These are phyloP conservation scores for Ectropis grisescens DNA, from an alignment of 1,140 invertebrate genomes.

Conservation along the genomic window DNA sequence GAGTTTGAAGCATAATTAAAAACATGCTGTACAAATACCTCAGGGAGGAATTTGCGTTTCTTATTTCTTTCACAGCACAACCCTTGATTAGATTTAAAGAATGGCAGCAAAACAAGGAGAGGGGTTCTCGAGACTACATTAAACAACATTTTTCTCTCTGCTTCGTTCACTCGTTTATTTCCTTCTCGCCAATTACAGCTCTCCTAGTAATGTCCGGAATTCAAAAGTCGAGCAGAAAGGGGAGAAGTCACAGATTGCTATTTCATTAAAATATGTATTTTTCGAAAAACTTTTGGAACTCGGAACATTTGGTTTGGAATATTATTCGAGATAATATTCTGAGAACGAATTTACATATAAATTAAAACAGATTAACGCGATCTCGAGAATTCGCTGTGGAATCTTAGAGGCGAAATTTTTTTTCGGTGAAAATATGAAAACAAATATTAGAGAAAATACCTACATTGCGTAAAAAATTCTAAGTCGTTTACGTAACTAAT, in stretches of 20 bases:
- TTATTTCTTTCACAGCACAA: slow-evolving; percentile 11
- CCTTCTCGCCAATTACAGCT: slow-evolving; percentile 19
- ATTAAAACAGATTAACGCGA: slow-evolving; percentile 20
- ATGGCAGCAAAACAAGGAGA: slow-evolving; percentile 21
- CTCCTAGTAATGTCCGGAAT: slow-evolving; percentile 22
- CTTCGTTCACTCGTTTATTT: slow-evolving; percentile 18
- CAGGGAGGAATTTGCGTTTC: too few species aligned
- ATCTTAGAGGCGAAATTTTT: slow-evolving; percentile 7
- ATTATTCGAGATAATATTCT: slow-evolving; percentile 16
- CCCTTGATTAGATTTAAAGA: slow-evolving; percentile 32
- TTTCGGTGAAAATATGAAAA: slow-evolving; percentile 6
- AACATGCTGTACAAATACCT: too few species aligned
- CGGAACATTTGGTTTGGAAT: slow-evolving; percentile 13
- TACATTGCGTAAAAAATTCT: too few species aligned
- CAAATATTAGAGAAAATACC: too few species aligned
- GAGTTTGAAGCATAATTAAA: too few species aligned
- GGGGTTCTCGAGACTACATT: slow-evolving; percentile 25
- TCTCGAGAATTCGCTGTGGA: slow-evolving; percentile 5
- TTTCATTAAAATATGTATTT: slow-evolving; percentile 24
- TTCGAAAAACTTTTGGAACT: slow-evolving; percentile 17
- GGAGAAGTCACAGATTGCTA: slow-evolving; percentile 16
- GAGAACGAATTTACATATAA: slow-evolving; percentile 25
- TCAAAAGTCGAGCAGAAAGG: slow-evolving; percentile 22
- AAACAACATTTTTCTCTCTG: slow-evolving; percentile 21
- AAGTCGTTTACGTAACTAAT: too few species aligned